A percentile compares a stretch with the other conserved stretches of the same genome.
Conservation (phyloP, 2,113 vertebrate species). For the Pungitius pungitius region DNA sequence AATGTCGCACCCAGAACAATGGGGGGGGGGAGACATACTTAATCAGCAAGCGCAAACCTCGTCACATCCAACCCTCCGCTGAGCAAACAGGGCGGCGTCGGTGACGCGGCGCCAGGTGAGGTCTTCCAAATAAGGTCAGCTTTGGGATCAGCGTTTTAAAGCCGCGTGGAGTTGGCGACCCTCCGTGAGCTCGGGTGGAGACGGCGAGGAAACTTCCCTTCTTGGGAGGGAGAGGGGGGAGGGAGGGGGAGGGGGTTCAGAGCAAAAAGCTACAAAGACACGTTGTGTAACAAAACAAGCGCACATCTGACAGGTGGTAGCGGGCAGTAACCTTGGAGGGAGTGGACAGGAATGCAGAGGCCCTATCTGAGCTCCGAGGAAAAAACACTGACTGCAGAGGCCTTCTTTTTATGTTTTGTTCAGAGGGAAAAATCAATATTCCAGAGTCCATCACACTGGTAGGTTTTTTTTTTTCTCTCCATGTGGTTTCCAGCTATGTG, state of each 20-base stretch:
- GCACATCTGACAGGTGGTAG: constrained; percentile 77
- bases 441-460: constrained; percentile 76
- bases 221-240: no score
- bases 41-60: constrained; percentile 72
- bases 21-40: constrained; percentile 62
- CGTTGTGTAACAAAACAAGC: constrained; percentile 65
- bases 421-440: constrained; percentile 77
- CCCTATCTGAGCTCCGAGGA: constrained; percentile 69
- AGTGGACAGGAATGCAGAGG: constrained; percentile 76
- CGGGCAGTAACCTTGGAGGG: constrained; percentile 79
- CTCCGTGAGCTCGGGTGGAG: constrained; percentile 38
- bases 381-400: constrained; percentile 68
- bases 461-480: constrained; percentile 56
- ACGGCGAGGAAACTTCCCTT: constrained; percentile 28
- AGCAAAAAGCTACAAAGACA: constrained; percentile 63
- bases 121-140: constrained; percentile 11
- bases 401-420: constrained; percentile 54
- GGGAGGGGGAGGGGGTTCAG: no score
- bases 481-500: constrained; percentile 69
- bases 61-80: constrained; percentile 66
- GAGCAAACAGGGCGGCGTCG: constrained; percentile 59
- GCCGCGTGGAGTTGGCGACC: no score
- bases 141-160: constrained; percentile 42
- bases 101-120: constrained; percentile 46
- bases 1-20: constrained; percentile 67